Evolutionary conservation across 2,888 invertebrate genomes (phyloP).

Genomic region (Trachelus troglodyta): DNA sequence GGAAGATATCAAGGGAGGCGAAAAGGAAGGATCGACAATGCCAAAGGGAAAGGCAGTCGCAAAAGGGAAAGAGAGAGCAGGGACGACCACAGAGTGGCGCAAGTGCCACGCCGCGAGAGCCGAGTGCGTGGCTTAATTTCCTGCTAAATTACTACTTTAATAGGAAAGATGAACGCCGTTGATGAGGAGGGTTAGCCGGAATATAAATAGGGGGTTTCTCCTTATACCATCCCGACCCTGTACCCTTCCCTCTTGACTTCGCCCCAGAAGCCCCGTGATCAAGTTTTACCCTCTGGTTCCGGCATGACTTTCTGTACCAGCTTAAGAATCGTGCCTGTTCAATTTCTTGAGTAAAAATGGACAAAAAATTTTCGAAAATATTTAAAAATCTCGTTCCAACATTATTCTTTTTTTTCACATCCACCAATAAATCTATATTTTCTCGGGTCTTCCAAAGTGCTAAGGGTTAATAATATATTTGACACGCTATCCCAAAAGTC

Average conservation of each 20-base stretch:
- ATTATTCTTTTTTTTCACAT: too few relatives aligned
- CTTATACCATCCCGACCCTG: background rate
- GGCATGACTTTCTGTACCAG: too few relatives aligned
- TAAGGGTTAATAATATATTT: too few relatives aligned
- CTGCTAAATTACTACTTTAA: slow-evolving; percentile 67
- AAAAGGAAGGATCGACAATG: slow-evolving; percentile 10
- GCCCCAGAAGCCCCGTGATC: background rate
- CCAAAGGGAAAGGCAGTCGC: slow-evolving; percentile 13
- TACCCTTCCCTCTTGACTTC: background rate
- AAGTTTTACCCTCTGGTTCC: too few relatives aligned
- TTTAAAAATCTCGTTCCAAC: too few relatives aligned
- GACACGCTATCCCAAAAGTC: background rate
- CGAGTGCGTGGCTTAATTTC: slow-evolving; percentile 66
- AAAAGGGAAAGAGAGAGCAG: slow-evolving; percentile 21
- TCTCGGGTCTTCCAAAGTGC: too few relatives aligned
- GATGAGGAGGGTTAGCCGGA: slow-evolving; percentile 66
- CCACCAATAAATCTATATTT: too few relatives aligned
- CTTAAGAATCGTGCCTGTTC: too few relatives aligned
- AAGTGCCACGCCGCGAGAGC: slow-evolving; percentile 48
- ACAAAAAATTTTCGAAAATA: too few relatives aligned
- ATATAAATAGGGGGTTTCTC: slow-evolving; percentile 64
- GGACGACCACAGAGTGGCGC: slow-evolving; percentile 46
- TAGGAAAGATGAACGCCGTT: slow-evolving; percentile 67
- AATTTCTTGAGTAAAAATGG: too few relatives aligned
- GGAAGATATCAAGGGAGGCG: background rate